A percentile compares a stretch with the other conserved stretches of the same genome.
These are phyloP conservation scores for Cynoglossus semilaevis DNA, from an alignment of 2,113 vertebrate species.

Conservation along the genomic window DNA sequence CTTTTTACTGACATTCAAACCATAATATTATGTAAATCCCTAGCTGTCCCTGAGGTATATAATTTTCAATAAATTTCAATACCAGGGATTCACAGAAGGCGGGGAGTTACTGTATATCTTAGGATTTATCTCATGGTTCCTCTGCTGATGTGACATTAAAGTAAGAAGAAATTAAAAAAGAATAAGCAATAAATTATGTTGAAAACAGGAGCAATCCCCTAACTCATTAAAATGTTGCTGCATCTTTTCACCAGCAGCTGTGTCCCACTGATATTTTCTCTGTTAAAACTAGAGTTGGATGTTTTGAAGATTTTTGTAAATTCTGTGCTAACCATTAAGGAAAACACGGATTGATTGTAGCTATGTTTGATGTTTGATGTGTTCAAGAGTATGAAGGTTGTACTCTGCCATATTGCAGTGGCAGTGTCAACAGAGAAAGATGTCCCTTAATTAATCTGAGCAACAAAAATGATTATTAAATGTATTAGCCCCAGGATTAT, in stretches of 20 bases:
- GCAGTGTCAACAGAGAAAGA: no score
- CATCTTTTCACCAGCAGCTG: background rate
- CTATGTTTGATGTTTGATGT: no score
- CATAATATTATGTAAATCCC: conserved; percentile 19
- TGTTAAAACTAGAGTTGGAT: background rate
- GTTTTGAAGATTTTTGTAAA: no score
- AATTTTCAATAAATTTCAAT: conserved; percentile 21
- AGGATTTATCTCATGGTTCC: background rate
- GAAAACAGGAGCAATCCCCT: background rate
- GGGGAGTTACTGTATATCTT: background rate
- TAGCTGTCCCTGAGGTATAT: conserved; percentile 3
- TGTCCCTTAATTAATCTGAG: no score
- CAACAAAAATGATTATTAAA: no score
- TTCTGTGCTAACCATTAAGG: no score
- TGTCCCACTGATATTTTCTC: background rate
- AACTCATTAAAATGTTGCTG: background rate
- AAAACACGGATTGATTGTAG: no score
- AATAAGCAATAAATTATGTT: no score
- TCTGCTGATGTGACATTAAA: conserved; percentile 1
- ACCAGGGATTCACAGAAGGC: background rate
- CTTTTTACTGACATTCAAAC: conserved; percentile 20
- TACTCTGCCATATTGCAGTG: no score
- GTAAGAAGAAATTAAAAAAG: background rate
- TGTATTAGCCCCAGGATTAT: no score
- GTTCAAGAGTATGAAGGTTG: no score